Conservation (phyloP, 2,797 vertebrate species). For the Coregonus sp. region DNA sequence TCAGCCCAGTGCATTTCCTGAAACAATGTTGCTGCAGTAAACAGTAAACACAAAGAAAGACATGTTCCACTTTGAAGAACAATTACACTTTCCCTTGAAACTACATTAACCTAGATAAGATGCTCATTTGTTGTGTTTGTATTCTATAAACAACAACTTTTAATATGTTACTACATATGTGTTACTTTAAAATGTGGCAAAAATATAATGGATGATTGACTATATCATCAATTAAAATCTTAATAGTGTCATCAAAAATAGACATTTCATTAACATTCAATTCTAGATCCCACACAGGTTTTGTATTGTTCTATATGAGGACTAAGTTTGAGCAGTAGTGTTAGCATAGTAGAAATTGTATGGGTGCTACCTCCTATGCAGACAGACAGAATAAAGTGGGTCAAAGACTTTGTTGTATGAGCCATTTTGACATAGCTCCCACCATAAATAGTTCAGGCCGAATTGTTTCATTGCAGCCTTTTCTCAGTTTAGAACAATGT, state of each 20-base stretch:
- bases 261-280: neutral
- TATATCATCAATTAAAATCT: neutral
- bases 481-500: neutral
- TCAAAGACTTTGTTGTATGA: neutral
- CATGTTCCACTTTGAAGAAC: slow-evolving; percentile 46
- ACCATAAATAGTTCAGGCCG: neutral
- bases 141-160: neutral
- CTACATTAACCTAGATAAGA: neutral
- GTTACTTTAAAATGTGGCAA: too few species aligned
- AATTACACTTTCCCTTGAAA: slow-evolving; percentile 10
- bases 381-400: neutral
- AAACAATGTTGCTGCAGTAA: slow-evolving; percentile 81
- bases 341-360: neutral
- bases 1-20: slow-evolving; percentile 78
- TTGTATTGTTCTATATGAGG: neutral
- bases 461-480: neutral
- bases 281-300: neutral
- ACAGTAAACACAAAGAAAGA: slow-evolving; percentile 73
- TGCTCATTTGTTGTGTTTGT: neutral
- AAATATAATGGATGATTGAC: too few species aligned
- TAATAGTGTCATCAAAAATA: neutral
- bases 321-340: neutral
- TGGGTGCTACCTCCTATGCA: neutral
- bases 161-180: neutral
- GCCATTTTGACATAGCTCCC: neutral